Evolutionary conservation across 2,113 vertebrate genomes (phyloP).

Genomic region (Bagarius yarrelli): DNA sequence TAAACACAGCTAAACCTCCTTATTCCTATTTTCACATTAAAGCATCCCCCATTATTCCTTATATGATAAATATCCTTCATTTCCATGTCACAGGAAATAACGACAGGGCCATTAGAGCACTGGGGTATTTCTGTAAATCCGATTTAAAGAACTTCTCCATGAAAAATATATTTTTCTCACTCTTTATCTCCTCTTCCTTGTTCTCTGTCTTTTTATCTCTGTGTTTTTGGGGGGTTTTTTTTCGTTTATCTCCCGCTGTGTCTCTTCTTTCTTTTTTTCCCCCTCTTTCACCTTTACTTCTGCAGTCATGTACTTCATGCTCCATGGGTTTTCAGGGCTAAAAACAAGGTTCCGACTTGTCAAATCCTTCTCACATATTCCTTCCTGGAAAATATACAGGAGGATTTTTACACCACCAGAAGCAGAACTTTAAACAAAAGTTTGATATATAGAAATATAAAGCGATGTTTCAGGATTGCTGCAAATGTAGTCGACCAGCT

Average conservation of each 20-base stretch:
- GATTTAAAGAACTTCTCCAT: not conserved
- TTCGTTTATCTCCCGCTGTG: constrained; percentile 5
- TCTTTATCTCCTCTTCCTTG: not conserved
- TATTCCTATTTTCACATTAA: no score
- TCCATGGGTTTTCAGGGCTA: not conserved
- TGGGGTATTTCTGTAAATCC: not conserved
- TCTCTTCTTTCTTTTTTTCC: not conserved
- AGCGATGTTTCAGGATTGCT: not conserved
- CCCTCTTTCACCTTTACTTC: not conserved
- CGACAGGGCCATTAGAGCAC: not conserved
- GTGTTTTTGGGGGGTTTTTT: not conserved
- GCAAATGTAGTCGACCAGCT: not conserved
- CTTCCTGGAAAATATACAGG: not conserved
- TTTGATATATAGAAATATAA: not conserved
- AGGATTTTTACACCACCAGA: not conserved
- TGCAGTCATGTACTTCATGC: not conserved
- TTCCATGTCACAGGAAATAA: not conserved
- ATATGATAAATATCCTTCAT: no score
- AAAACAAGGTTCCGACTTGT: not conserved
- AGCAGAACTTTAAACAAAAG: not conserved
- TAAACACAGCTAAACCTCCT: no score
- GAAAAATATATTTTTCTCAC: not conserved
- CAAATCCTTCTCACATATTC: not conserved
- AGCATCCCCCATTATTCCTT: no score
- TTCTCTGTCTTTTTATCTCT: not conserved